Percentiles rank a stretch among this genome's conserved stretches.
Evolutionary conservation across 2,113 vertebrate species (phyloP).

Genomic region (Entomyzon cyanotis): DNA sequence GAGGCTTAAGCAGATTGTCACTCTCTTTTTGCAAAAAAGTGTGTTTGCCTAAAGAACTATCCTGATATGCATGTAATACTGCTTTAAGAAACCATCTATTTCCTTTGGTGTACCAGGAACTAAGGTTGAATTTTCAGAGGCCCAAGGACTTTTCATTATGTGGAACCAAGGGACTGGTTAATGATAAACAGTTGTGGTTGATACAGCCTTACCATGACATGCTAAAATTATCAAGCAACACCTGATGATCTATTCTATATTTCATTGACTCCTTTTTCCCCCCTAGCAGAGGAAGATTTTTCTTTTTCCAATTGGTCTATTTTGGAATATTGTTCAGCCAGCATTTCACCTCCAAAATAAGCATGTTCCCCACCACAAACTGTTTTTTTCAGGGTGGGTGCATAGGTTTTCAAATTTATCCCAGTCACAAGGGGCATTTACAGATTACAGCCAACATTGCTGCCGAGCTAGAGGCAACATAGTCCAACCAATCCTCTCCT

Average conservation of each 20-base stretch:
- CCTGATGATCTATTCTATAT: not conserved
- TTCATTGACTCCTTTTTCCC: not conserved
- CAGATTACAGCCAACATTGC: not conserved
- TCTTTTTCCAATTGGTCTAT: not conserved
- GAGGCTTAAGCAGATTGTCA: not conserved
- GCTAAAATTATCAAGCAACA: not conserved
- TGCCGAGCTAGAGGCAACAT: not conserved
- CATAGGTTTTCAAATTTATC: not conserved
- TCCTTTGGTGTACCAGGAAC: not conserved
- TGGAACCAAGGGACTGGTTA: not conserved
- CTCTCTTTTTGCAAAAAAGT: not conserved
- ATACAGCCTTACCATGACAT: not conserved
- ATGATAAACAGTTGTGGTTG: not conserved
- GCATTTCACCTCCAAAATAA: not conserved
- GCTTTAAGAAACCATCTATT: not conserved
- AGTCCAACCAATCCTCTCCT: not conserved
- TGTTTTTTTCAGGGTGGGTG: not conserved
- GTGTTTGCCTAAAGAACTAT: not conserved
- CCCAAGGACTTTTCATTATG: not conserved
- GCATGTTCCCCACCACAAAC: not conserved
- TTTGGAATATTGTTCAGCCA: not conserved
- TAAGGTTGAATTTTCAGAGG: accelerated
- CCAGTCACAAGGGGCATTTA: not conserved
- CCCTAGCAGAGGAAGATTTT: not conserved
- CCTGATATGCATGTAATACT: not conserved